These are phyloP conservation scores for Hippolais icterina DNA, from an alignment of 2,113 vertebrate genomes.

Conservation along the genomic window DNA sequence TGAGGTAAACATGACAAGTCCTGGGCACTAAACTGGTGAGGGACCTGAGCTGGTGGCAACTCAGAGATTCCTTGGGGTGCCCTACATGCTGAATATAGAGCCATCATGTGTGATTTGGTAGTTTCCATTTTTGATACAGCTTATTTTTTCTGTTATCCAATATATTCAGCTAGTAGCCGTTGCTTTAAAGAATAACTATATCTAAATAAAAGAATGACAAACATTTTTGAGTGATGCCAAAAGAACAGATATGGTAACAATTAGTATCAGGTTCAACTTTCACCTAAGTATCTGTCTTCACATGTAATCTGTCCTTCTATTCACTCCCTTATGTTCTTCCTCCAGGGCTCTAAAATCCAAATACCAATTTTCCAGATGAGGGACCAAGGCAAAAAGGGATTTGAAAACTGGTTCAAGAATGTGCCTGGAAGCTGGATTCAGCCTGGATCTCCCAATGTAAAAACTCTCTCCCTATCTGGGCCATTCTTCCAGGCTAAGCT, in stretches of 20 bases:
- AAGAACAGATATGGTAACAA: constrained; percentile 27
- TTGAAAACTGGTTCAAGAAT: constrained; percentile 31
- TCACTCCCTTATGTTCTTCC: not conserved
- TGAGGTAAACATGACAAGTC: rapidly evolving
- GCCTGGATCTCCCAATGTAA: not conserved
- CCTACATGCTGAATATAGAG: not conserved
- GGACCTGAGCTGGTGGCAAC: not conserved
- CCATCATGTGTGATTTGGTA: not conserved
- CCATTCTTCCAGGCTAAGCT: constrained; percentile 5
- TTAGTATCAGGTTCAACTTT: constrained; percentile 37
- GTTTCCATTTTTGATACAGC: not conserved
- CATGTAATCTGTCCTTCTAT: not conserved
- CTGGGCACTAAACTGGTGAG: not conserved
- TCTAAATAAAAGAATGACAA: constrained; percentile 4
- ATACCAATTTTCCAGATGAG: constrained; percentile 33
- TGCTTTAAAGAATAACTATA: not conserved
- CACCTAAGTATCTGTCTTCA: not conserved
- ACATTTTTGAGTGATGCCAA: not conserved
- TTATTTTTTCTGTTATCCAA: not conserved
- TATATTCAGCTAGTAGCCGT: not conserved
- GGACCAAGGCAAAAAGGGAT: not conserved
- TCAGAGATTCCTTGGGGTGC: not conserved
- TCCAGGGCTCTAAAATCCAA: not conserved
- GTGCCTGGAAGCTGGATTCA: not conserved
- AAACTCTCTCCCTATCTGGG: not conserved